Base-by-base conservation (phyloP, 2,113 vertebrate genomes). In the Cyprinus carpio region DNA sequence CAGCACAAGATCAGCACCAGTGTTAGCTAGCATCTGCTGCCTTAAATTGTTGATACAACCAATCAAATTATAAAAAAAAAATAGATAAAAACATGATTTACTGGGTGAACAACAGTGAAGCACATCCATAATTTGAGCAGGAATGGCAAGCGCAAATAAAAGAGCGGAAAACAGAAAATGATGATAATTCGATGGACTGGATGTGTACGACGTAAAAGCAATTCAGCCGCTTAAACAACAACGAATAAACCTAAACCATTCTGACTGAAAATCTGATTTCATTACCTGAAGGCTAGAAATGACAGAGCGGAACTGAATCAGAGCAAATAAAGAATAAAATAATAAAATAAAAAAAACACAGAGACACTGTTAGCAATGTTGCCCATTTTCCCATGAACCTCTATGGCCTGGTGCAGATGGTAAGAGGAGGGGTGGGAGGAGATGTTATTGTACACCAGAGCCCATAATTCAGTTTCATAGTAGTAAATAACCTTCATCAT, bases 331-430 rank as follows among this genome's bases (percentile, higher is more conserved):
- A 62, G 51, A 27, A 34, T 10, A 27, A 46, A 18, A 54, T 0
- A 51, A 77, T 40, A 62, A 77, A 20, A 34, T 34, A 54, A 3
- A 11, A 11, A 34, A 27, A 34, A 5, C 34, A 34, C 1, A 2
- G 54, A 58, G 56, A 81, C 65, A 76, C 83, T 46, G 89, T 77
- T 87, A 95, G 94, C 96, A 96, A 96, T 96, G 96, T 97, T 98
- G 95, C 96, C 96, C 97, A 96, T 96, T 95, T 93, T 94, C 95
- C 96, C 95, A 93, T 93, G 94, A 93, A 94, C 96, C 96, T 95
- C 93, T 94, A 95, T 93, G 75, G 81, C 93, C 97, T 91, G 86
- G 92, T 93, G 92, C 90, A 87, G 77, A 84, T 76, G 88, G 77
- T 82, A 87, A 79, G 86, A 86, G 81, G 77, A 84, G 58, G 85